phyloP scores from a whole-genome alignment of 2,888 invertebrate genomes.

The Tetheella fluctuosa region DNA sequence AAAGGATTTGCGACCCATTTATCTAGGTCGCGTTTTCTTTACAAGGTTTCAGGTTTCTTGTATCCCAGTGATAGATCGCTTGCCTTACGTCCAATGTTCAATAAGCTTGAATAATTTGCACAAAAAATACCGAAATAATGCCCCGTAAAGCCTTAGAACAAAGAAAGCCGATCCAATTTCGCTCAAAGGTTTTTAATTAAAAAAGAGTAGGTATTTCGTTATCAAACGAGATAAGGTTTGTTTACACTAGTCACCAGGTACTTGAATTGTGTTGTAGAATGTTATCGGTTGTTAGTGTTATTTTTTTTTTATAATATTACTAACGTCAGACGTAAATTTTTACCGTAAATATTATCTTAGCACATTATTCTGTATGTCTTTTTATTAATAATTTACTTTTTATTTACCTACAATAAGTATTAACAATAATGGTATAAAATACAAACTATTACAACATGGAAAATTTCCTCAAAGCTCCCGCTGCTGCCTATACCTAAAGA shows the following conservation, averaged over 20 bases:
- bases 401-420: no score
- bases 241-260: conserved; percentile 29
- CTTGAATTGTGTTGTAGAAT: conserved; percentile 14
- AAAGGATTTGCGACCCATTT: conserved; percentile 62
- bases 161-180: conserved; percentile 56
- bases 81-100: conserved; percentile 63
- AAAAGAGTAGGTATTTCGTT: conserved; percentile 38
- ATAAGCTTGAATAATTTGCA: conserved; percentile 73
- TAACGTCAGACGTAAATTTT: no score
- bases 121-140: conserved; percentile 65
- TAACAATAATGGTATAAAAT: no score
- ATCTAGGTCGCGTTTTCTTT: conserved; percentile 58
- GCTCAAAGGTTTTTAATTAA: conserved; percentile 59
- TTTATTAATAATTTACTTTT: no score
- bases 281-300: background rate
- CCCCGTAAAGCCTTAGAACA: conserved; percentile 47
- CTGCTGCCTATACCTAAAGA: no score
- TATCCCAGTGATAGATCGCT: conserved; percentile 69
- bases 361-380: no score
- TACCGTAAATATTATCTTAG: no score
- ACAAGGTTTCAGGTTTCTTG: conserved; percentile 52
- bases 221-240: conserved; percentile 40
- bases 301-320: background rate
- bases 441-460: no score
- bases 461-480: no score